phyloP scores from a whole-genome alignment of 2,113 vertebrate genomes.

The Sula dactylatra region DNA sequence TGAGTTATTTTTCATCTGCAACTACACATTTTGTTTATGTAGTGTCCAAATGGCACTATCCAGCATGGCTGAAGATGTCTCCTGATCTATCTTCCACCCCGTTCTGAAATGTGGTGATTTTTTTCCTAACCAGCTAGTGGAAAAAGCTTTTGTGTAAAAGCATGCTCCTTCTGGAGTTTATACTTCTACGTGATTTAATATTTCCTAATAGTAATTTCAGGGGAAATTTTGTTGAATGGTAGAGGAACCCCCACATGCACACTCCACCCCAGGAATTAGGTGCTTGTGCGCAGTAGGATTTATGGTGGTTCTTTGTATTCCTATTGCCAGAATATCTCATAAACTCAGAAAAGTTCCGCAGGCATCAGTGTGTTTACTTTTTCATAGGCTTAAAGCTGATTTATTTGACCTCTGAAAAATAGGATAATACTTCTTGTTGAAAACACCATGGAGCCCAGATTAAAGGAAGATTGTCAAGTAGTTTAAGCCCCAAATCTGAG shows the following conservation, averaged over 20 bases:
- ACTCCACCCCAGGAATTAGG: neutral
- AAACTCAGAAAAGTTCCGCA: conserved; percentile 65
- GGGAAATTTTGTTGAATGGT: neutral
- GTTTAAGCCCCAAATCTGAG: neutral
- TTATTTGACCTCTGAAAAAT: conserved; percentile 73
- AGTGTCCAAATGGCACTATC: neutral
- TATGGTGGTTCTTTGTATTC: conserved; percentile 61
- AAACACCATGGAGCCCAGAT: conserved; percentile 31
- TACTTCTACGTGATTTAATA: conserved; percentile 43
- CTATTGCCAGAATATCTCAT: conserved; percentile 71
- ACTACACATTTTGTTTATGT: neutral
- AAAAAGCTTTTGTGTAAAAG: neutral
- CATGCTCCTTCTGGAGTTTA: neutral
- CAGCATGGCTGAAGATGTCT: neutral
- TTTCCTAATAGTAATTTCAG: conserved; percentile 52
- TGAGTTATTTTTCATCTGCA: neutral
- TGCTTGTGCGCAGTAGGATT: conserved; percentile 49
- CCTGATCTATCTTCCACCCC: neutral
- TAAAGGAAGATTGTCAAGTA: conserved; percentile 27
- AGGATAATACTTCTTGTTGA: conserved; percentile 63
- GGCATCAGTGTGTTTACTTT: conserved; percentile 71
- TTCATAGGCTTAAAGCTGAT: conserved; percentile 71
- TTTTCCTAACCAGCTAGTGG: neutral
- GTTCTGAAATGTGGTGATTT: neutral
- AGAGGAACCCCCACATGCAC: neutral